Evolutionary conservation across 2,888 invertebrate genomes (phyloP).

Genomic region (Protonemura montana): DNA sequence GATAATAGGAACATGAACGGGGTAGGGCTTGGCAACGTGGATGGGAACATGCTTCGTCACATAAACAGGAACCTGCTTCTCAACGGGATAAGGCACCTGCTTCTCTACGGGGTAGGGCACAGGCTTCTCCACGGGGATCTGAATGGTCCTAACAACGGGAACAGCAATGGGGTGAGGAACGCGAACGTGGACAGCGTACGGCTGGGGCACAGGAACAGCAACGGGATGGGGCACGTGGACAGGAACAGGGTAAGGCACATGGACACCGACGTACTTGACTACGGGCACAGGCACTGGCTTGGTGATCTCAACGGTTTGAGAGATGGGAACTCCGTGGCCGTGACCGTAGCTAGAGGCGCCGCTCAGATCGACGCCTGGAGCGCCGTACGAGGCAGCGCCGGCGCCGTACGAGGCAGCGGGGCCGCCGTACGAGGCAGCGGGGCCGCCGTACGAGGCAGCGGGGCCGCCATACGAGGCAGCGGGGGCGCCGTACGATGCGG

Average conservation of each 20-base stretch:
- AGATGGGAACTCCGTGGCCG: constrained; percentile 27
- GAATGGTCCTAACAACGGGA: constrained; percentile 50
- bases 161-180: constrained; percentile 48
- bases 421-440: constrained; percentile 38
- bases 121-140: constrained; percentile 50
- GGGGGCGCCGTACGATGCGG: background rate
- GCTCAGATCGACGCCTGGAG: constrained; percentile 32
- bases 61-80: constrained; percentile 49
- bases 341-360: constrained; percentile 40
- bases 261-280: constrained; percentile 51
- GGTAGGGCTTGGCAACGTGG: constrained; percentile 49
- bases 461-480: constrained; percentile 43
- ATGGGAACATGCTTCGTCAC: constrained; percentile 48
- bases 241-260: constrained; percentile 43
- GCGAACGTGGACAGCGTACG: constrained; percentile 46
- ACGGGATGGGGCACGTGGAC: constrained; percentile 47
- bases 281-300: constrained; percentile 46
- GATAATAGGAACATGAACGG: constrained; percentile 47
- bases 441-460: constrained; percentile 36
- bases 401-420: too few relatives aligned
- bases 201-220: constrained; percentile 48
- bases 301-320: constrained; percentile 45
- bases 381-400: too few relatives aligned
- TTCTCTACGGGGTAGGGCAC: constrained; percentile 49
- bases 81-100: constrained; percentile 48